These are phyloP conservation scores for Phaethornis superciliosus DNA, from an alignment of 2,113 vertebrate species.

Conservation along the genomic window DNA sequence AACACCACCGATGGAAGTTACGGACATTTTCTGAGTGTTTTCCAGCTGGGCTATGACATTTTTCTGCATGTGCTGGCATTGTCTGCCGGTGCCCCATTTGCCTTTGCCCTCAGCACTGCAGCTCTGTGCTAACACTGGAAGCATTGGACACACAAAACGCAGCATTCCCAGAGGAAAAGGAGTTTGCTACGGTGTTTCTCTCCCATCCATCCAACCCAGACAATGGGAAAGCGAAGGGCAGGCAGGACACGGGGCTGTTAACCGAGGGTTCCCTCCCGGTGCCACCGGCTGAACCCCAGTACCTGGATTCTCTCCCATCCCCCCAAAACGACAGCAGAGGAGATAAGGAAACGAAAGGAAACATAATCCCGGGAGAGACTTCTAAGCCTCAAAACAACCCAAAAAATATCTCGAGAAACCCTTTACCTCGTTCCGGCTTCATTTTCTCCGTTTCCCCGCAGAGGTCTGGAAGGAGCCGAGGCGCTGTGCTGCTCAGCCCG, in stretches of 20 bases:
- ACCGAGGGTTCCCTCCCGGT: not conserved
- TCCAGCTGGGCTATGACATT: not conserved
- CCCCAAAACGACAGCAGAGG: not conserved
- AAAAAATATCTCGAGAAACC: not conserved
- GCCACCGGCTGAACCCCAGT: fast-evolving
- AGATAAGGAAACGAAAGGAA: not conserved
- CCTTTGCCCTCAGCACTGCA: not conserved
- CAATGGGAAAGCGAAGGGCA: constrained; percentile 2
- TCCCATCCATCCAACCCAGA: not conserved
- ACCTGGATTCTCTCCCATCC: not conserved
- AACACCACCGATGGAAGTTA: not conserved
- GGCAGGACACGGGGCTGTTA: not conserved
- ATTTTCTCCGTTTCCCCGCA: constrained; percentile 75
- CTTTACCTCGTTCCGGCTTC: constrained; percentile 95
- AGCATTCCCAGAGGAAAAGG: not conserved
- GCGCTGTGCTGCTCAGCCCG: not conserved
- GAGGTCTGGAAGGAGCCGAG: not conserved
- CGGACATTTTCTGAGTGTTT: not conserved
- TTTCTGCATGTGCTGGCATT: not conserved
- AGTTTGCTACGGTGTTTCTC: not conserved
- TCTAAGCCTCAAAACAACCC: not conserved
- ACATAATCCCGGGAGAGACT: not conserved
- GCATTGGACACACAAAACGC: not conserved
- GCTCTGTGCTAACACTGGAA: not conserved
- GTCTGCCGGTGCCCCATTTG: not conserved